These are phyloP conservation scores for Camponotus floridanus DNA, from an alignment of 1,140 invertebrate species.

Conservation along the genomic window DNA sequence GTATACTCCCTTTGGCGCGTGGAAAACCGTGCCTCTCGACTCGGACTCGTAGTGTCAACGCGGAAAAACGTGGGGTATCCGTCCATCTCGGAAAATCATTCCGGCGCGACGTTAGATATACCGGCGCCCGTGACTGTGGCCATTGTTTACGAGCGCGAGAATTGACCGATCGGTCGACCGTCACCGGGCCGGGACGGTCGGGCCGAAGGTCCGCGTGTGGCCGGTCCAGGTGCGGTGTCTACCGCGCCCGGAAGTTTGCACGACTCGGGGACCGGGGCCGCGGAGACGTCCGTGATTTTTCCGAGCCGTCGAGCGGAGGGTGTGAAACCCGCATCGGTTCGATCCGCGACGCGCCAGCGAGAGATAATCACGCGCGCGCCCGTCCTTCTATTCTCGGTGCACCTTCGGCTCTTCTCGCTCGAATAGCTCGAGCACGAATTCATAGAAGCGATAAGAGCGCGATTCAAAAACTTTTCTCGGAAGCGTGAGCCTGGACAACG, in stretches of 20 bases:
- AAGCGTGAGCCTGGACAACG: neutral
- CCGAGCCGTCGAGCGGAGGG: conserved; percentile 47
- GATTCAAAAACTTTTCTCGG: conserved; percentile 59
- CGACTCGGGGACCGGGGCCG: no score
- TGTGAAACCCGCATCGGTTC: conserved; percentile 72
- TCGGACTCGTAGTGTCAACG: neutral
- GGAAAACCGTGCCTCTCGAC: neutral
- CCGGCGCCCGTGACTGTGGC: conserved; percentile 4
- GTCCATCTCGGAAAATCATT: no score
- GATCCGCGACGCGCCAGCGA: conserved; percentile 69
- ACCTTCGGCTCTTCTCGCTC: neutral
- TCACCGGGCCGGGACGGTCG: neutral
- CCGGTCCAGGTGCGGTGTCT: no score
- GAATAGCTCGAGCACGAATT: neutral
- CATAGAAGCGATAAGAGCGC: conserved; percentile 31
- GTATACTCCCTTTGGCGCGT: neutral
- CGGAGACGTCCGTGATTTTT: neutral
- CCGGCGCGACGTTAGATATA: neutral
- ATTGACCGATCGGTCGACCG: neutral
- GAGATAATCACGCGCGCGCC: conserved; percentile 58
- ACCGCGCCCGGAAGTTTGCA: no score
- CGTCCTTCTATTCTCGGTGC: conserved; percentile 62
- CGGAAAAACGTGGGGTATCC: neutral
- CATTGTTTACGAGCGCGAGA: conserved; percentile 49
- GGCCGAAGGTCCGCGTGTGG: neutral